phyloP scores from a whole-genome alignment of 2,888 invertebrate genomes.

The Acanthosepion pharaonis region DNA sequence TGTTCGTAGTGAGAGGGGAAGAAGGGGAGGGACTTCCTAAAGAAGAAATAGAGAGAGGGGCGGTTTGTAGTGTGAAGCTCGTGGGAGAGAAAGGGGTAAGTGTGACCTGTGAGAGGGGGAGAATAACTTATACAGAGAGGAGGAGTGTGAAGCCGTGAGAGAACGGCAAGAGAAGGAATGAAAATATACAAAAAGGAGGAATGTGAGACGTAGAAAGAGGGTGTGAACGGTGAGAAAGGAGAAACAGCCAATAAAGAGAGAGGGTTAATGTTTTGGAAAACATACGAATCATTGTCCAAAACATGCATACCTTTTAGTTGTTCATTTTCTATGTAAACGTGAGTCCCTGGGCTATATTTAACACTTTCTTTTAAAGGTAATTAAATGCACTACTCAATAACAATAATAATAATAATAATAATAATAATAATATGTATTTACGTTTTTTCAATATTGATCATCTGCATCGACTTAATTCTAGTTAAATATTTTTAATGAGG shows the following conservation, averaged over 20 bases:
- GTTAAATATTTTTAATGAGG: too few relatives aligned
- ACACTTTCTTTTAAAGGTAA: background rate
- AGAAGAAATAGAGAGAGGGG: background rate
- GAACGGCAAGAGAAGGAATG: background rate
- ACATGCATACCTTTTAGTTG: background rate
- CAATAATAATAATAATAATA: too few relatives aligned
- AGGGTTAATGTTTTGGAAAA: background rate
- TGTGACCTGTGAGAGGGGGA: background rate
- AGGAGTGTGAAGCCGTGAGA: background rate
- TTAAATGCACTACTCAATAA: background rate
- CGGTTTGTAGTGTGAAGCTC: background rate
- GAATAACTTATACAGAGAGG: background rate
- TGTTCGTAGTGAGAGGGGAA: background rate
- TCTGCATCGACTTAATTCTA: too few relatives aligned
- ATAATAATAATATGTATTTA: too few relatives aligned
- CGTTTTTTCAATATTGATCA: too few relatives aligned
- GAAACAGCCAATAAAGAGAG: background rate
- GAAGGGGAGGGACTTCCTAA: slow-evolving; percentile 16
- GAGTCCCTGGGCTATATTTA: background rate
- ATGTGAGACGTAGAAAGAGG: background rate
- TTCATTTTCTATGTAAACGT: background rate
- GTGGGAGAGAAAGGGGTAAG: background rate
- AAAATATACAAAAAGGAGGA: background rate
- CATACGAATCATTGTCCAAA: background rate
- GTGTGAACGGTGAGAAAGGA: background rate